Base-by-base conservation (phyloP, 2,888 invertebrate genomes). In the Perithous albicinctus region DNA sequence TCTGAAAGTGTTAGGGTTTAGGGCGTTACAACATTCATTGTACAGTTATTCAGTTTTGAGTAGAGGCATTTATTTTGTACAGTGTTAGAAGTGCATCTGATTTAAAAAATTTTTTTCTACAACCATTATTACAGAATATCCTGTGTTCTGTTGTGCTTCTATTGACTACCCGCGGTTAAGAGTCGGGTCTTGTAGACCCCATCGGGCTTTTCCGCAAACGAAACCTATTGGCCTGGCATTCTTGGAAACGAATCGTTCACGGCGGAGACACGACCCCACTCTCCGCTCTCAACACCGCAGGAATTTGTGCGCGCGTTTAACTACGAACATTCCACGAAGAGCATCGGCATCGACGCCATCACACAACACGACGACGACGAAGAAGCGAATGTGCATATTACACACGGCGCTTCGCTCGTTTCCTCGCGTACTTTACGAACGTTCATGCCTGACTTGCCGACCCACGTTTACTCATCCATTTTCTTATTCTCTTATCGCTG, bases 251-350 rank as follows among this genome's bases (percentile, higher is more conserved):
- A 54, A 41, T 70, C 70, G 41, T 41, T 56, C 23, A 15, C 41
- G 41, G 5, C 70, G 38, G 32, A 20, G 63, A 41, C 26, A 32
- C 38, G 51, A 69, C 15, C 63, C 23, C 29, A 23, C 32, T 10
- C 18, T 51, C 1, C 61, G 26, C 51, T 72, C 35, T 18, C 43
- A 29, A 61, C 66, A 54, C 64, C 56, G 67, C 35, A 76, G 72
- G 67, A 76, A 80, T 80, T 77, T 43, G 56, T 67, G 67, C 54
- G 63, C 75, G 75, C 74, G 10, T 7, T 23, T 23, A 38, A 20
- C 32, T 48, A 54, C 76, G 59, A 46, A 80, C 80, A 80, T 80
- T 80, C 80, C 72, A 66, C 79, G 76, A 76, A 80, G 61, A 38
- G 66, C 80, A 80, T 51, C 76, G 76, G 76, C 80, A 76, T 76